phyloP scores from a whole-genome alignment of 2,797 vertebrate species.

The Halcyon smyrnensis region DNA sequence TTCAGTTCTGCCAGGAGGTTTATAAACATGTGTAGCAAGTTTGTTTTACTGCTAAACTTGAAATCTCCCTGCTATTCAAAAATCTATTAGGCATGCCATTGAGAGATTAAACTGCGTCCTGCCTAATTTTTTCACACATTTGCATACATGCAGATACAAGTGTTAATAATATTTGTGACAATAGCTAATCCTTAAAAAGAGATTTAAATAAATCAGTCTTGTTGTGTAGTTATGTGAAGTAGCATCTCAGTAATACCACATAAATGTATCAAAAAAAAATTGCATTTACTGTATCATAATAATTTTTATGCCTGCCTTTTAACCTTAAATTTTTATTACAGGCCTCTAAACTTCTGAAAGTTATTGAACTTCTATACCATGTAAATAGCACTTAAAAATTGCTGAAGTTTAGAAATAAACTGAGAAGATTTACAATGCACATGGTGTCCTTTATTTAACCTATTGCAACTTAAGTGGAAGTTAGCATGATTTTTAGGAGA shows the following conservation, averaged over 20 bases:
- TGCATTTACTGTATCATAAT: neutral
- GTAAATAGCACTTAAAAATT: neutral
- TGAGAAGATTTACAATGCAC: neutral
- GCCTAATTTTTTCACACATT: constrained; percentile 27
- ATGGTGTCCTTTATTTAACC: neutral
- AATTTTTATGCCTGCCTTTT: neutral
- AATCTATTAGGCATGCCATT: constrained; percentile 33
- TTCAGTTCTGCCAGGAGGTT: constrained; percentile 45
- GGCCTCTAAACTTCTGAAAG: neutral
- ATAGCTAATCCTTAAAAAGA: constrained; percentile 16
- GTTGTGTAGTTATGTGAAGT: neutral
- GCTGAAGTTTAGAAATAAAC: neutral
- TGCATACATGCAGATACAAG: neutral
- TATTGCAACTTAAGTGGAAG: neutral
- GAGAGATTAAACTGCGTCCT: constrained; percentile 45
- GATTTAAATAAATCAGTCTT: constrained; percentile 34
- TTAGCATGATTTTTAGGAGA: neutral
- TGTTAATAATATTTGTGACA: constrained; percentile 31
- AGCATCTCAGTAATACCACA: neutral
- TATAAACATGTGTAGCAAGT: constrained; percentile 49
- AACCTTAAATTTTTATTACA: neutral
- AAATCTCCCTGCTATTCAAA: constrained; percentile 51
- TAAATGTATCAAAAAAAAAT: neutral
- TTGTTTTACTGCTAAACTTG: constrained; percentile 57
- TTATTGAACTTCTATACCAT: neutral